Percentiles rank a stretch among this genome's conserved stretches.
Conservation (phyloP, 2,797 vertebrate genomes). For the Macropodus opercularis region DNA sequence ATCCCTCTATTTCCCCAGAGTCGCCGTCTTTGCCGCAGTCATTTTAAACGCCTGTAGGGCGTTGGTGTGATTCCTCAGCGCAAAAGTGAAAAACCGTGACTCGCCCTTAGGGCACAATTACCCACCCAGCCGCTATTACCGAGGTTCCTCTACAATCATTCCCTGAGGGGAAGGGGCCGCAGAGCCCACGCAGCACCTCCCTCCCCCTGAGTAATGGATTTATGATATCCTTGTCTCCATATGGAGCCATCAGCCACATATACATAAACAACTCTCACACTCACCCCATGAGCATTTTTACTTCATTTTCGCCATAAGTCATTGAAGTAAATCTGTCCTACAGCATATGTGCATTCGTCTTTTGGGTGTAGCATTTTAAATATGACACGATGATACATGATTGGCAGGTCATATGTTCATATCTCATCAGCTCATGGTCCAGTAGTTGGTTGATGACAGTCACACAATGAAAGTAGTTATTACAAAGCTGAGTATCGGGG, state of each 20-base stretch:
- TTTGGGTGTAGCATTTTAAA: too few species aligned
- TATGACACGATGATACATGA: too few species aligned
- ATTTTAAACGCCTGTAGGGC: constrained; percentile 57
- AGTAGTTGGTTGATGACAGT: too few species aligned
- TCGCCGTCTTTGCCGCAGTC: constrained; percentile 26
- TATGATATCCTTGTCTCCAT: constrained; percentile 63
- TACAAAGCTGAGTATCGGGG: not conserved
- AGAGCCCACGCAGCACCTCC: constrained; percentile 38
- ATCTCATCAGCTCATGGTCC: too few species aligned
- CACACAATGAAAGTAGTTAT: too few species aligned
- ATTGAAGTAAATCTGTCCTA: constrained; percentile 33
- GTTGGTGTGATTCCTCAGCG: constrained; percentile 68
- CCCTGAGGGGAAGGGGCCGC: constrained; percentile 40
- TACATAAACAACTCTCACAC: constrained; percentile 53
- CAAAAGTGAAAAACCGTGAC: constrained; percentile 60
- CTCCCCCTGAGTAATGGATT: constrained; percentile 59
- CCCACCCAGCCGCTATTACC: constrained; percentile 75
- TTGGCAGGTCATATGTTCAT: too few species aligned
- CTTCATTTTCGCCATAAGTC: constrained; percentile 36
- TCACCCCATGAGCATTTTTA: constrained; percentile 34
- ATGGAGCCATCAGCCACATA: constrained; percentile 55
- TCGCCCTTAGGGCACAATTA: constrained; percentile 79
- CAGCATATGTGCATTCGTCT: constrained; percentile 16
- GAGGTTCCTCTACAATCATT: constrained; percentile 51
- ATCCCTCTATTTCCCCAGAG: constrained; percentile 2